Percentiles rank a stretch among this genome's conserved stretches.
Evolutionary conservation across 2,113 vertebrate species (phyloP).

Genomic region (Xenopus borealis): DNA sequence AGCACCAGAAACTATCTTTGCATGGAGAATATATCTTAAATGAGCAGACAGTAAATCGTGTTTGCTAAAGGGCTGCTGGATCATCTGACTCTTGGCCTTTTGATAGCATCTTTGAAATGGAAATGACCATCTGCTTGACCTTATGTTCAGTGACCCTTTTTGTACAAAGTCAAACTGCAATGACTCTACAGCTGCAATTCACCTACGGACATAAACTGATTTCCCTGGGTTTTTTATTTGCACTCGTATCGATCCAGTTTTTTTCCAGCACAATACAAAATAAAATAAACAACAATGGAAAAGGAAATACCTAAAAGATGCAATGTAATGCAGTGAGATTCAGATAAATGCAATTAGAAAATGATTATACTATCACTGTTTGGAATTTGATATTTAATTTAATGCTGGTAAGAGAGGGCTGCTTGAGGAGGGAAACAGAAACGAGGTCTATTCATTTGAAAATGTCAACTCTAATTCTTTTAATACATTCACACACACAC

Average conservation of each 20-base stretch:
- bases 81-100: conserved; percentile 79
- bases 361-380: too few species aligned
- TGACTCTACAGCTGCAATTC: conserved; percentile 68
- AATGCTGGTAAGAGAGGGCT: too few species aligned
- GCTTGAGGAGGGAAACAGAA: too few species aligned
- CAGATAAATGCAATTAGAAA: too few species aligned
- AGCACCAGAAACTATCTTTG: conserved; percentile 74
- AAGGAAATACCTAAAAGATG: conserved; percentile 29
- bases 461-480: too few species aligned
- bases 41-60: conserved; percentile 77
- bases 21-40: conserved; percentile 77
- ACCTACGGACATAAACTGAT: conserved; percentile 75
- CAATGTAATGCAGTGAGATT: background rate
- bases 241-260: conserved; percentile 50
- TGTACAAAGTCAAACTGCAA: conserved; percentile 89
- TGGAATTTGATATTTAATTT: too few species aligned
- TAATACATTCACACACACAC: too few species aligned
- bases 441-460: too few species aligned
- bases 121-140: conserved; percentile 96
- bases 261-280: conserved; percentile 27
- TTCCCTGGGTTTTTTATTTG: conserved; percentile 52
- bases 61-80: conserved; percentile 75
- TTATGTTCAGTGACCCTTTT: conserved; percentile 93
- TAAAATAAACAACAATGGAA: conserved; percentile 48
- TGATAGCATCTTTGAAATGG: conserved; percentile 92